Evolutionary conservation across 2,113 vertebrate species (phyloP).

Genomic region (Oreotrochilus melanogaster): DNA sequence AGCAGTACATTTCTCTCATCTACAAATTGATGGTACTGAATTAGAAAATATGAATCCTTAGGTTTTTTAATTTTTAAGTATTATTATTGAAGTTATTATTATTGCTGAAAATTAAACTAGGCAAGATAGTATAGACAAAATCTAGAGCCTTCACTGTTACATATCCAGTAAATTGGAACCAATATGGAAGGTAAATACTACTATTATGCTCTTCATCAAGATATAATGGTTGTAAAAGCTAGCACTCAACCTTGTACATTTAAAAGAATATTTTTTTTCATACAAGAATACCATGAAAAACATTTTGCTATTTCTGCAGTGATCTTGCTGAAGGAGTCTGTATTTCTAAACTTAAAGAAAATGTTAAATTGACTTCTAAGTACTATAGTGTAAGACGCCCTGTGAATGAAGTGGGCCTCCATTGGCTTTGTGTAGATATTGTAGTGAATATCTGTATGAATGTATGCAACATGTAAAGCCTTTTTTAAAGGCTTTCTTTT

Average conservation of each 20-base stretch:
- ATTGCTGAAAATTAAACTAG: background rate
- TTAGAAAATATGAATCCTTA: background rate
- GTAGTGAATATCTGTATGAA: background rate
- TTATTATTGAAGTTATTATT: background rate
- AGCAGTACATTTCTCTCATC: background rate
- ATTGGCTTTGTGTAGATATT: background rate
- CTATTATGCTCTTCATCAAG: background rate
- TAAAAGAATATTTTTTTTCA: background rate
- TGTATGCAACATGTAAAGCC: background rate
- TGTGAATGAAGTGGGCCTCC: background rate
- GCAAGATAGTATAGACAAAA: background rate
- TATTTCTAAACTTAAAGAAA: background rate
- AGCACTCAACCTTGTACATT: background rate
- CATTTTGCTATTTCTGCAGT: background rate
- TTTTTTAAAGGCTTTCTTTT: background rate
- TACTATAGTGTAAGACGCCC: background rate
- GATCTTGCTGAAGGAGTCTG: background rate
- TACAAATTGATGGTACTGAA: background rate
- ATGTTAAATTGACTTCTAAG: background rate
- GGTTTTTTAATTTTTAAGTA: background rate
- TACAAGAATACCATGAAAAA: background rate
- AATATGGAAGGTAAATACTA: background rate
- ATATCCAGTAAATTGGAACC: background rate
- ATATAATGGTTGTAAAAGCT: background rate
- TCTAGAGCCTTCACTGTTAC: background rate